Evolutionary conservation across 2,113 vertebrate genomes (phyloP).

Genomic region (Phalacrocorax carbo): DNA sequence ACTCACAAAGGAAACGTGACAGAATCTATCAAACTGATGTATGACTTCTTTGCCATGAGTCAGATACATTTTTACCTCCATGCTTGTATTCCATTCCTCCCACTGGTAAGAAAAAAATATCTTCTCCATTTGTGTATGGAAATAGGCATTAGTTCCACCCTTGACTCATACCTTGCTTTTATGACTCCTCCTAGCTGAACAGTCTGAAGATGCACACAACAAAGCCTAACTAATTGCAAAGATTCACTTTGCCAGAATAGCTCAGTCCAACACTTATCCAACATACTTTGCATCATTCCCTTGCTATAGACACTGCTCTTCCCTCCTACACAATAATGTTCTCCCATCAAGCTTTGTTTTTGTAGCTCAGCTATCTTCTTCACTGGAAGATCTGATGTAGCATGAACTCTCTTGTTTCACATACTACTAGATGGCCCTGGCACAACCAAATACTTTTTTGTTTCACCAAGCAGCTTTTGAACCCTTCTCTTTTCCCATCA

Average conservation of each 20-base stretch:
- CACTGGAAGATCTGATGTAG: not conserved
- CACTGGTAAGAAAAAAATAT: not conserved
- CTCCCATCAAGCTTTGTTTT: not conserved
- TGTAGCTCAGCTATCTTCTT: not conserved
- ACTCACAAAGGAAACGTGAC: not conserved
- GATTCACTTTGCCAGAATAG: not conserved
- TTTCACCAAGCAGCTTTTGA: not conserved
- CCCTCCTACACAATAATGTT: not conserved
- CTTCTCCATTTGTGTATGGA: not conserved
- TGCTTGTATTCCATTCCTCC: not conserved
- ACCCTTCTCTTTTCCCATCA: not conserved
- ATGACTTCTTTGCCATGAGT: not conserved
- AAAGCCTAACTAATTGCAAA: not conserved
- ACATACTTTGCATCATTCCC: not conserved
- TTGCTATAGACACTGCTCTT: not conserved
- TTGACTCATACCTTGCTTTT: slow-evolving; percentile 19
- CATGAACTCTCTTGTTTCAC: not conserved
- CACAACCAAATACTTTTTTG: not conserved
- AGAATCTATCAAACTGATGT: not conserved
- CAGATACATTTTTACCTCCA: not conserved
- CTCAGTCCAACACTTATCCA: not conserved
- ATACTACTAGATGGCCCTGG: not conserved
- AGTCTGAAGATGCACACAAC: not conserved
- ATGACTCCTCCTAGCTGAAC: not conserved
- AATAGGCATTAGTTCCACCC: not conserved